Base-by-base conservation (phyloP, 1,140 invertebrate genomes). In the Drosophila funebris region DNA sequence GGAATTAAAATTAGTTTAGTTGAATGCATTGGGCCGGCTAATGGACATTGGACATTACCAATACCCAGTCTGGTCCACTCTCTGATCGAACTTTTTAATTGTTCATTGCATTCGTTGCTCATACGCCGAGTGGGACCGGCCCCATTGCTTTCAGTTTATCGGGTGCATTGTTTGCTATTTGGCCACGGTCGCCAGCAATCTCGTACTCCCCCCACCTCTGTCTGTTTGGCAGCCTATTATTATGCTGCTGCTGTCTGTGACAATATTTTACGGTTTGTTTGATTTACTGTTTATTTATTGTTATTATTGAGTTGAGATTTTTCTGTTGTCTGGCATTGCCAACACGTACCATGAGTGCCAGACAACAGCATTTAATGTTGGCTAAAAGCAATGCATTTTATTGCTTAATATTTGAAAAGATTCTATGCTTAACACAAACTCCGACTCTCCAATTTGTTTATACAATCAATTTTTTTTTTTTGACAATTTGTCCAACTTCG, bases 1-100 rank as follows among this genome's bases (percentile, higher is more conserved):
- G 81, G 81, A 75, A 85, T 85, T 85, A 85, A 85, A 85, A 85
- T 85, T 87, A 87, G 81, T 87, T 87, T 85, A 87, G 81, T 85
- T 85, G 77, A 85, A 71, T 61, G 56, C 48, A 58, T 60, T 57
- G 52, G 58, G 16, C 69, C 36, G 70, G 58, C 64, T 76, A 60
- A 54, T 76, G 76, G 71, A 69, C 73, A 72, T 64, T 83, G 29
- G 67, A 62, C 67, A 68, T 43, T 78, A 24, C 33, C 79, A 70
- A 71, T 78, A 61, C n/a, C 18, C 13, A 14, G 7, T 2, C 56
- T 9, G 1, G 13, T 20, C 20, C 20, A 8, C 18, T 1, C 36
- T 5, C 24, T 7, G 37, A 16, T 20, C 7, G 44, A 27, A n/a
- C 24, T 48, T 48, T 60, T 60, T 58, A 70, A 74, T 74, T 74